phyloP scores from a whole-genome alignment of 2,888 invertebrate genomes.

The Dromius quadrimaculatus region DNA sequence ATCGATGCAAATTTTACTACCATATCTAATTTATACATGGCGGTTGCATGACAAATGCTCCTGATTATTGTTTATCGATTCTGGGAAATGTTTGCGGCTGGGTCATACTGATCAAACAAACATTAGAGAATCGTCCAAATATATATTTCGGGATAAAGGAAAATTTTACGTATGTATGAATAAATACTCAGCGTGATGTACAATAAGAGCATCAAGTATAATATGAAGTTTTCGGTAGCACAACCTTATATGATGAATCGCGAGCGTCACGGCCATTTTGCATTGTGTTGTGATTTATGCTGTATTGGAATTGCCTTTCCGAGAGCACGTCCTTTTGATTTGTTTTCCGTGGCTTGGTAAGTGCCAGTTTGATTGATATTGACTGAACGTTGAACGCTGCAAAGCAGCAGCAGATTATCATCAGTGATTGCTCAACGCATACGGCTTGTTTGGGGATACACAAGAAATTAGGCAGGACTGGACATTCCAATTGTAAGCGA shows the following conservation, averaged over 20 bases:
- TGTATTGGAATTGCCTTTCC: conserved; percentile 65
- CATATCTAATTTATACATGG: conserved; percentile 43
- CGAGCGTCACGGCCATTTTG: conserved; percentile 46
- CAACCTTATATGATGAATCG: conserved; percentile 39
- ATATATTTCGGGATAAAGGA: too few species aligned
- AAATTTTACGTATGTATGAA: not conserved
- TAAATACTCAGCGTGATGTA: not conserved
- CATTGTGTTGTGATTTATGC: conserved; percentile 62
- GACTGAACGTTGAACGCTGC: conserved; percentile 45
- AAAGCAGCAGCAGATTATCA: conserved; percentile 57
- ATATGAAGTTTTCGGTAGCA: conserved; percentile 8
- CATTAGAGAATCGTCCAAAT: conserved; percentile 41
- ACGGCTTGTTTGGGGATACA: too few species aligned
- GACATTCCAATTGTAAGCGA: too few species aligned
- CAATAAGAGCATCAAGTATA: not conserved
- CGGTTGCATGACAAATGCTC: conserved; percentile 35
- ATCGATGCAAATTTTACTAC: conserved; percentile 44
- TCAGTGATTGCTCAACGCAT: too few species aligned
- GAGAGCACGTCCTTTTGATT: conserved; percentile 63
- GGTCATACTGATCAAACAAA: conserved; percentile 37
- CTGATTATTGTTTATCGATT: conserved; percentile 43
- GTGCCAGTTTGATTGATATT: conserved; percentile 62
- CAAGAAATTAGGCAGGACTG: too few species aligned
- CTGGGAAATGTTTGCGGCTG: conserved; percentile 40
- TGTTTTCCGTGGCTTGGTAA: conserved; percentile 60